Evolutionary conservation across 2,797 vertebrate species (phyloP).

Genomic region (Adrianichthys oophorus): DNA sequence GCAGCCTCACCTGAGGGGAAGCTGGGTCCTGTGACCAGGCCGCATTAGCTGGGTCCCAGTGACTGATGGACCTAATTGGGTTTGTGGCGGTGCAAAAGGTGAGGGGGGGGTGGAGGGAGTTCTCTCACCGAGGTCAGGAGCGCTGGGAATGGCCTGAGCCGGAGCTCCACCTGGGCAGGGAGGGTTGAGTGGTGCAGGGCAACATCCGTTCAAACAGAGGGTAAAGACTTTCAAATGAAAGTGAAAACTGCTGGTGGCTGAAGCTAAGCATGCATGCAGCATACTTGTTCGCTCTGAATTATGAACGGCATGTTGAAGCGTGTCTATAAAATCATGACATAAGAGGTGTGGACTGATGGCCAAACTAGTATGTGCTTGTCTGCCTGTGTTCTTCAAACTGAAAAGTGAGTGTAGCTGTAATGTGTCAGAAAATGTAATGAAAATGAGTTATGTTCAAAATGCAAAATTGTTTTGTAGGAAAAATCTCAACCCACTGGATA

Average conservation of each 20-base stretch:
- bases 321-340: constrained; percentile 40
- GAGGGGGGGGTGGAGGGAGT: constrained; percentile 62
- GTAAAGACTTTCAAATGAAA: constrained; percentile 45
- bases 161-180: constrained; percentile 61
- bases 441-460: too few species aligned
- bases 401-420: not conserved
- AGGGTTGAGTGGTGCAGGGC: constrained; percentile 63
- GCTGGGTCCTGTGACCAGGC: constrained; percentile 29
- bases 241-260: constrained; percentile 69
- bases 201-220: constrained; percentile 58
- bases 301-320: constrained; percentile 31
- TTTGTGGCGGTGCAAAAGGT: constrained; percentile 44
- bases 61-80: constrained; percentile 61
- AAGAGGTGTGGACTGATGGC: constrained; percentile 14
- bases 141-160: constrained; percentile 56
- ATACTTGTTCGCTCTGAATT: constrained; percentile 39
- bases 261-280: constrained; percentile 50
- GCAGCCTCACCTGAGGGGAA: constrained; percentile 39
- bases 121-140: constrained; percentile 62
- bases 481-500: not conserved
- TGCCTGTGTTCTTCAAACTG: not conserved
- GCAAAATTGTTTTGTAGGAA: too few species aligned
- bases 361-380: constrained; percentile 9
- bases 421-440: not conserved
- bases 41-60: constrained; percentile 11